Conservation (phyloP, 2,888 invertebrate species). For the Drosophila fulvimacula region DNA sequence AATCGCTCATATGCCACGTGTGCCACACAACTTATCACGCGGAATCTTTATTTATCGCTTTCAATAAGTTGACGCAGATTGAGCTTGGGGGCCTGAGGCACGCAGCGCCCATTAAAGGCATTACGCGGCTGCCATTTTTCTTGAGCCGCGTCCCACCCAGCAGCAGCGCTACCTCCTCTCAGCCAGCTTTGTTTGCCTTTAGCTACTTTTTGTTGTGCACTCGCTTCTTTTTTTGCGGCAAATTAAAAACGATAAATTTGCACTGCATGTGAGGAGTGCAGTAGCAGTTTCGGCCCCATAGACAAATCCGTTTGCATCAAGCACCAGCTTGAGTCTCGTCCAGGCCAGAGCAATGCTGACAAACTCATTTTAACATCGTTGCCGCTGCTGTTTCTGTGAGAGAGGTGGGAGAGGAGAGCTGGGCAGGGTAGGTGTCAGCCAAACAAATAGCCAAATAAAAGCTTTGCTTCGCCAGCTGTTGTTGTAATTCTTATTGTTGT, state of each 20-base stretch:
- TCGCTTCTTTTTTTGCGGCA: conserved; percentile 64
- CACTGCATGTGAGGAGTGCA: conserved; percentile 52
- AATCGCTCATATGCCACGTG: conserved; percentile 50
- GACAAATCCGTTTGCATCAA: conserved; percentile 71
- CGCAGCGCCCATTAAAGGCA: conserved; percentile 76
- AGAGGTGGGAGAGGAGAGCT: no score
- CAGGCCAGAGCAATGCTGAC: conserved; percentile 42
- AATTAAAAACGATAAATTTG: conserved; percentile 82
- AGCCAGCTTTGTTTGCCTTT: not conserved
- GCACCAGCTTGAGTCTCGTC: conserved; percentile 52
- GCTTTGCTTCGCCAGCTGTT: conserved; percentile 45
- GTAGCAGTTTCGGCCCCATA: conserved; percentile 47
- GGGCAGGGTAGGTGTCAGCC: conserved; percentile 33
- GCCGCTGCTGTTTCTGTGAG: not conserved
- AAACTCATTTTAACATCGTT: conserved; percentile 33
- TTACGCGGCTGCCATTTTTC: conserved; percentile 74
- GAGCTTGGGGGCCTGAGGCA: conserved; percentile 46
- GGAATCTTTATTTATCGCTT: conserved; percentile 82
- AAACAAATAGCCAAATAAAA: conserved; percentile 79
- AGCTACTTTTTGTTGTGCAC: conserved; percentile 39
- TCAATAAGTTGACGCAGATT: conserved; percentile 78
- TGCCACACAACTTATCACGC: conserved; percentile 48
- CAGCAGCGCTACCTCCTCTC: not conserved
- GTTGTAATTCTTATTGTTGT: conserved; percentile 27
- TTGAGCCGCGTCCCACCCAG: conserved; percentile 27